These are phyloP conservation scores for Brachyalestes nurse DNA, from an alignment of 2,797 vertebrate species.

Conservation along the genomic window DNA sequence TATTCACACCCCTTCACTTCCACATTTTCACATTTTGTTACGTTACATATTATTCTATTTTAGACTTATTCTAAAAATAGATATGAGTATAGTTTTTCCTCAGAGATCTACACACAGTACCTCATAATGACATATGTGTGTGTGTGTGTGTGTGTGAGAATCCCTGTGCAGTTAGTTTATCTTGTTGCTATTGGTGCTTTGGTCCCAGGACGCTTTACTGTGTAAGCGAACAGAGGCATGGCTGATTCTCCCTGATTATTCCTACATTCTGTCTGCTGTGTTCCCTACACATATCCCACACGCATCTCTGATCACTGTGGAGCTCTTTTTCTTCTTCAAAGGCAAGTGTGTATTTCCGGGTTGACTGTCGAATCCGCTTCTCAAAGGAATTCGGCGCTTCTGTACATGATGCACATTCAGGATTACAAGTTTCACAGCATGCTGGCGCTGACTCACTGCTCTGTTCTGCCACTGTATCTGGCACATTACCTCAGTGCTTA, in stretches of 20 bases:
- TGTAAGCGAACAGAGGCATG: constrained; percentile 17
- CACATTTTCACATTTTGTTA: too few relatives aligned
- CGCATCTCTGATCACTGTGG: constrained; percentile 11
- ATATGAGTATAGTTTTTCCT: too few relatives aligned
- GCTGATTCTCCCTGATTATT: constrained; percentile 6
- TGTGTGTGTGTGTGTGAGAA: background rate
- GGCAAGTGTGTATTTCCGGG: constrained; percentile 15
- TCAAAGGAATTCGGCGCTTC: constrained; percentile 4
- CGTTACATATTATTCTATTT: too few relatives aligned
- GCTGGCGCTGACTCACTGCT: background rate
- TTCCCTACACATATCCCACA: background rate
- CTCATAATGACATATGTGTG: background rate
- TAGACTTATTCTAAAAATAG: too few relatives aligned
- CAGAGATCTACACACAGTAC: too few relatives aligned
- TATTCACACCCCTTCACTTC: too few relatives aligned
- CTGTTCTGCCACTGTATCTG: background rate
- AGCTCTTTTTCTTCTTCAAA: constrained; percentile 17
- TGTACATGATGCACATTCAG: constrained; percentile 26
- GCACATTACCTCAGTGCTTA: background rate
- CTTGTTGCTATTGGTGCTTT: background rate
- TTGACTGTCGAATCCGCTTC: constrained; percentile 30
- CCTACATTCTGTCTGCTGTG: constrained; percentile 1
- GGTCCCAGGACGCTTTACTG: constrained; percentile 1
- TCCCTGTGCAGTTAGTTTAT: constrained; percentile 5
- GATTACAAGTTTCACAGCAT: constrained; percentile 2